A percentile compares a stretch with the other conserved stretches of the same genome.
These are phyloP conservation scores for Petrolisthes cinctipes DNA, from an alignment of 2,888 invertebrate species.

Conservation along the genomic window DNA sequence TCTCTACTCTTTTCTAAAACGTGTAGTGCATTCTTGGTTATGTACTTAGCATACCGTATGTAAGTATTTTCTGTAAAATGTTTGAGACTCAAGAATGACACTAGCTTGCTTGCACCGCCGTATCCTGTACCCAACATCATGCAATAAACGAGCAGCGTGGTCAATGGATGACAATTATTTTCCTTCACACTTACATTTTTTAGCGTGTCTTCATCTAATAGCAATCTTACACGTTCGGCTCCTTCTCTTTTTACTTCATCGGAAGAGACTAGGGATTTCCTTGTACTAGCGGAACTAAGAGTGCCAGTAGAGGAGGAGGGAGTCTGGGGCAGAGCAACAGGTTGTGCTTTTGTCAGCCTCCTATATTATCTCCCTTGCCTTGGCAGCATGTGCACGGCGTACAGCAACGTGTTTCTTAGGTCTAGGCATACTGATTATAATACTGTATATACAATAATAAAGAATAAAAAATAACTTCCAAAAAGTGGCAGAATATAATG, in stretches of 20 bases:
- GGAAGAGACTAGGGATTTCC: background rate
- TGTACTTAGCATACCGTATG: background rate
- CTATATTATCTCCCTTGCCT: background rate
- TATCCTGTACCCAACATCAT: conserved; percentile 17
- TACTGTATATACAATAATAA: no score
- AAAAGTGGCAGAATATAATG: no score
- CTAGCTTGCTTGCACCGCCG: background rate
- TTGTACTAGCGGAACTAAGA: background rate
- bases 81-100: background rate
- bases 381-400: background rate
- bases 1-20: conserved; percentile 17
- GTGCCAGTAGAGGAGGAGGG: background rate
- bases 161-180: background rate
- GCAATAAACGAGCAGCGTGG: background rate
- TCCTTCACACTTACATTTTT: background rate
- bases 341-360: background rate
- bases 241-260: background rate
- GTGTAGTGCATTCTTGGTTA: background rate
- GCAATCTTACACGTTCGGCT: background rate
- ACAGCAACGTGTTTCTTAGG: background rate
- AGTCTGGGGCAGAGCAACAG: background rate
- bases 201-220: background rate
- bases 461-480: no score
- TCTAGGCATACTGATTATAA: background rate
- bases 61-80: background rate